A percentile compares a stretch with the other conserved stretches of the same genome.
Conservation (phyloP, 2,888 invertebrate genomes). For the Archips crataeganus region DNA sequence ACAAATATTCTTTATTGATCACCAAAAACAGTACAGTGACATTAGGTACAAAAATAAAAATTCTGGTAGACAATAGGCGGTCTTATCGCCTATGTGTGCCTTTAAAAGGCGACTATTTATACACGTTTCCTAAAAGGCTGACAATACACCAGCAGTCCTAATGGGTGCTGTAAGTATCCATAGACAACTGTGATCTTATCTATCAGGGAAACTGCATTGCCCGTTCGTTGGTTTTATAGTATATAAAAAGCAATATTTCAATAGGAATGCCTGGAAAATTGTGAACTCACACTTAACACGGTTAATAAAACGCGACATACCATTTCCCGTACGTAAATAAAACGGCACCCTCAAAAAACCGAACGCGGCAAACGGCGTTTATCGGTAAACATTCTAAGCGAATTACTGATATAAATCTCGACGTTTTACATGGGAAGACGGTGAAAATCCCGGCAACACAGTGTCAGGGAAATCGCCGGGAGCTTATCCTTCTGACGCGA, state of each 20-base stretch:
- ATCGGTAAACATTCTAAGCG: constrained; percentile 7
- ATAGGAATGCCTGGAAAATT: not conserved
- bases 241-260: not conserved
- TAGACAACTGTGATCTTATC: too few relatives aligned
- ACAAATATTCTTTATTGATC: too few relatives aligned
- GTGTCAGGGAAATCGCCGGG: constrained; percentile 20
- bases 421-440: constrained; percentile 15
- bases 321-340: constrained; percentile 2
- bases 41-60: too few relatives aligned
- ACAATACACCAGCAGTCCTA: too few relatives aligned
- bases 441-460: constrained; percentile 4
- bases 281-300: not conserved
- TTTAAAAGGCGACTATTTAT: too few relatives aligned
- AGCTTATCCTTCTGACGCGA: constrained; percentile 25
- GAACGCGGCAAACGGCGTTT: not conserved
- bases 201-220: too few relatives aligned
- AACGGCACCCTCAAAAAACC: not conserved
- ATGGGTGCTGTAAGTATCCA: too few relatives aligned
- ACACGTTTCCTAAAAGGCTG: too few relatives aligned
- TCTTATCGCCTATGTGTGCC: too few relatives aligned
- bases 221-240: too few relatives aligned
- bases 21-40: too few relatives aligned
- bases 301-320: not conserved
- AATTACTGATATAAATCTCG: constrained; percentile 17
- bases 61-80: too few relatives aligned